Evolutionary conservation across 2,113 vertebrate genomes (phyloP).

Genomic region (Excalfactoria chinensis): DNA sequence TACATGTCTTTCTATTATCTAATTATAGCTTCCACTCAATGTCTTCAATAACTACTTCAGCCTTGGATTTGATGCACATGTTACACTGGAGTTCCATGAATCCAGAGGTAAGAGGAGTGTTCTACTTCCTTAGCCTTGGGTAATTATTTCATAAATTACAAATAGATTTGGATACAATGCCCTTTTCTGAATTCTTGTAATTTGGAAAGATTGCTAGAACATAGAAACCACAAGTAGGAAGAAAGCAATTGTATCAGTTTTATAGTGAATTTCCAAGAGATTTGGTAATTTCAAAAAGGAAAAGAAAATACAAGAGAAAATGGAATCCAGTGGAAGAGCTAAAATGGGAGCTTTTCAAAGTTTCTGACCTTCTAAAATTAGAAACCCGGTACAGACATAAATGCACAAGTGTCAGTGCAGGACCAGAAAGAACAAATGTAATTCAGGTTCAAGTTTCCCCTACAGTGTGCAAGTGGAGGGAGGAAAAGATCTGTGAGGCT

Average conservation of each 20-base stretch:
- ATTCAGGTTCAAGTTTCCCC: background rate
- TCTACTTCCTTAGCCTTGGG: background rate
- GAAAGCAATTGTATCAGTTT: background rate
- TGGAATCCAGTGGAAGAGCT: background rate
- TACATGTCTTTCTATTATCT: background rate
- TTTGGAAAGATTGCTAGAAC: background rate
- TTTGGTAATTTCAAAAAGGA: background rate
- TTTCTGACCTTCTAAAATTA: background rate
- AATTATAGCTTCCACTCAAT: slow-evolving; percentile 83
- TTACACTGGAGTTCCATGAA: slow-evolving; percentile 86
- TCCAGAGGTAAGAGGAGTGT: slow-evolving; percentile 79
- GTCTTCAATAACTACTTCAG: slow-evolving; percentile 91
- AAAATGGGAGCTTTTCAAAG: background rate
- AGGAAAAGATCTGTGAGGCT: background rate
- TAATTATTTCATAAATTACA: slow-evolving; percentile 23
- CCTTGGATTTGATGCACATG: slow-evolving; percentile 86
- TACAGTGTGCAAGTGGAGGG: background rate
- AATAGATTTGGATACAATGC: background rate
- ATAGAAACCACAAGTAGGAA: background rate
- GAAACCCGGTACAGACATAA: background rate
- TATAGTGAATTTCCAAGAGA: background rate
- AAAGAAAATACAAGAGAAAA: background rate
- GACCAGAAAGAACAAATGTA: background rate
- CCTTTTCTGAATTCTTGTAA: background rate
- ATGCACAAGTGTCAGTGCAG: background rate